These are phyloP conservation scores for Sylvicola fuscatus DNA, from an alignment of 2,888 invertebrate species.

Conservation along the genomic window DNA sequence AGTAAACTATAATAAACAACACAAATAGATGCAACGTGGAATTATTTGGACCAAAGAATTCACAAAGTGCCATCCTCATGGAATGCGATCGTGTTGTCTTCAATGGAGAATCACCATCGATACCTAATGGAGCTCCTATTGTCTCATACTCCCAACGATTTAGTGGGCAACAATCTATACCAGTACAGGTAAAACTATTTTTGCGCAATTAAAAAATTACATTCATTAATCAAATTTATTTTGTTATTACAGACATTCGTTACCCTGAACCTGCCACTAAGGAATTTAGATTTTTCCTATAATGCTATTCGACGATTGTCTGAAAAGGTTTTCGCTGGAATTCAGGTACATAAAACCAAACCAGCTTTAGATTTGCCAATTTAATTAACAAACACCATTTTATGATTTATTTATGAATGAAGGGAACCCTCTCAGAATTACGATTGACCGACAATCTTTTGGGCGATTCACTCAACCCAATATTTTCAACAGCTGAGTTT, in stretches of 20 bases:
- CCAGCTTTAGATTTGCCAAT: not conserved
- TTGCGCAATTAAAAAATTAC: not conserved
- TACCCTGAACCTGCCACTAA: slow-evolving; percentile 47
- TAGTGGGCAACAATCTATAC: slow-evolving; percentile 63
- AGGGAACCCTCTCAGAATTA: slow-evolving; percentile 44
- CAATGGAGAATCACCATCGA: slow-evolving; percentile 50
- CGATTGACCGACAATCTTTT: slow-evolving; percentile 61
- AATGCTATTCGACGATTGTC: slow-evolving; percentile 63
- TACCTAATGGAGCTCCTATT: slow-evolving; percentile 62
- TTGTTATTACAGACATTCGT: slow-evolving; percentile 35
- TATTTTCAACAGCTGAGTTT: slow-evolving; percentile 71
- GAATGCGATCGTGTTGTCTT: slow-evolving; percentile 72
- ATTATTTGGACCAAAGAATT: slow-evolving; percentile 28
- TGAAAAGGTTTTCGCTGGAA: slow-evolving; percentile 47
- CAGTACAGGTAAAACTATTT: slow-evolving; percentile 37
- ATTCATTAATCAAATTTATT: not conserved
- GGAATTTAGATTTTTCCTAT: slow-evolving; percentile 59
- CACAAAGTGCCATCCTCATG: slow-evolving; percentile 38
- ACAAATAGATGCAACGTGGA: slow-evolving; percentile 27
- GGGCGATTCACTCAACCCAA: slow-evolving; percentile 76
- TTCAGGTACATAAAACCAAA: slow-evolving; percentile 20
- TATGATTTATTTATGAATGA: not conserved
- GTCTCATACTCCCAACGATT: slow-evolving; percentile 57
- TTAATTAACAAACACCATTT: slow-evolving; percentile 1
- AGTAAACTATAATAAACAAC: slow-evolving; percentile 6